Percentiles rank a stretch among this genome's conserved stretches.
These are phyloP conservation scores for Cebus imitator DNA, from an alignment of 2,113 vertebrate genomes.

Conservation along the genomic window DNA sequence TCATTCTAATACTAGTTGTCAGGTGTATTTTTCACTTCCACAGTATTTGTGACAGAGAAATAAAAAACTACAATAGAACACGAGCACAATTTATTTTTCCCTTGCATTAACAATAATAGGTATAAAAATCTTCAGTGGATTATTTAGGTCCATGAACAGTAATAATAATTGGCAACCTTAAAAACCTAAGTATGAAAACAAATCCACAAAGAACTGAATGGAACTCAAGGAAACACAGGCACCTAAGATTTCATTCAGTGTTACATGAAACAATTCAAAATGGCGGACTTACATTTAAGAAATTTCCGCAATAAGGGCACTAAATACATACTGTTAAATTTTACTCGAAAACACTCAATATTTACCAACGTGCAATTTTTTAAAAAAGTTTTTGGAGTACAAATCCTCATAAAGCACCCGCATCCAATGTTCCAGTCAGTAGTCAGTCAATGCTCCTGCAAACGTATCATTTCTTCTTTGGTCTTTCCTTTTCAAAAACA, in stretches of 20 bases:
- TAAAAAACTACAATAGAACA: conserved; percentile 42
- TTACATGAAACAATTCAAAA: conserved; percentile 80
- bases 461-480: not conserved
- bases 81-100: conserved; percentile 40
- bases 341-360: not conserved
- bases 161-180: not conserved
- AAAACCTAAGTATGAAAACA: conserved; percentile 4
- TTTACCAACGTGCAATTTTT: conserved; percentile 40
- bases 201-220: not conserved
- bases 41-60: conserved; percentile 32
- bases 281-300: conserved; percentile 80
- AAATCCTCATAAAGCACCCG: conserved; percentile 35
- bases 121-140: not conserved
- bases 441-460: not conserved
- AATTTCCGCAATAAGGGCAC: conserved; percentile 65
- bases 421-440: not conserved
- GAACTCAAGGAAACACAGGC: conserved; percentile 43
- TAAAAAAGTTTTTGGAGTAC: conserved; percentile 20
- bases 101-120: not conserved
- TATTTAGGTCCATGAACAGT: not conserved
- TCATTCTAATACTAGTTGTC: not conserved
- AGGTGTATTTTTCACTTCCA: not conserved
- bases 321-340: conserved; percentile 48
- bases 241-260: conserved; percentile 71
- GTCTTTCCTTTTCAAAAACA: not conserved